Conservation (phyloP, 92 coral and sea anemone species). For the Epizoanthus ramosus region DNA sequence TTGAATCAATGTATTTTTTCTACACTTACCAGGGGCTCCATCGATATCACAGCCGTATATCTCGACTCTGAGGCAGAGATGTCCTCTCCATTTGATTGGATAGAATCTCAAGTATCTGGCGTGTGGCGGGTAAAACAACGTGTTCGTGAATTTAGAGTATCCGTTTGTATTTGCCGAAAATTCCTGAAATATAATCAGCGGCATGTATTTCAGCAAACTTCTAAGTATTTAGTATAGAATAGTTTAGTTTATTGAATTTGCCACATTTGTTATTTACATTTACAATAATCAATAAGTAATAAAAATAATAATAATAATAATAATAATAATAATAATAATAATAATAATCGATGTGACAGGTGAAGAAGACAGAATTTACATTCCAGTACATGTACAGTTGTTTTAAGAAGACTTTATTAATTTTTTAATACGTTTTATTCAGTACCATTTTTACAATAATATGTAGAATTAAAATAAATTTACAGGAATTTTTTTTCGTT, state of each 20-base stretch:
- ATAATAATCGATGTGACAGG: no score
- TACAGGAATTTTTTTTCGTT: no score
- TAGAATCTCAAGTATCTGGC: constrained; percentile 28
- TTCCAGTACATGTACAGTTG: background rate
- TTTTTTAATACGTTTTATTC: no score
- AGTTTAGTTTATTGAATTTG: no score
- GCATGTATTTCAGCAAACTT: background rate
- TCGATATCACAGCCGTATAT: constrained; percentile 24
- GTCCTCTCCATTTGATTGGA: constrained; percentile 23
- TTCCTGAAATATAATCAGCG: constrained; percentile 2
- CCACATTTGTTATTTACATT: no score
- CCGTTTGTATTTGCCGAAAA: constrained; percentile 25
- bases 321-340: no score
- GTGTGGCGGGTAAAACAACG: constrained; percentile 31
- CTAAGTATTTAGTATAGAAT: background rate
- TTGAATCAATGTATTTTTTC: background rate
- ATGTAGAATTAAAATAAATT: no score
- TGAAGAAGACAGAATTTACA: no score
- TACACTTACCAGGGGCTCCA: constrained; percentile 15
- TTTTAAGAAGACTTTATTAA: constrained; percentile 16
- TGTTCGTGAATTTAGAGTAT: constrained; percentile 28
- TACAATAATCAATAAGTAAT: no score
- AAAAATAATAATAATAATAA: no score
- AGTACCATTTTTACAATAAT: no score
- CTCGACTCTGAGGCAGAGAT: constrained; percentile 27